Conservation (phyloP, 2,113 vertebrate genomes). For the Dipodomys spectabilis region DNA sequence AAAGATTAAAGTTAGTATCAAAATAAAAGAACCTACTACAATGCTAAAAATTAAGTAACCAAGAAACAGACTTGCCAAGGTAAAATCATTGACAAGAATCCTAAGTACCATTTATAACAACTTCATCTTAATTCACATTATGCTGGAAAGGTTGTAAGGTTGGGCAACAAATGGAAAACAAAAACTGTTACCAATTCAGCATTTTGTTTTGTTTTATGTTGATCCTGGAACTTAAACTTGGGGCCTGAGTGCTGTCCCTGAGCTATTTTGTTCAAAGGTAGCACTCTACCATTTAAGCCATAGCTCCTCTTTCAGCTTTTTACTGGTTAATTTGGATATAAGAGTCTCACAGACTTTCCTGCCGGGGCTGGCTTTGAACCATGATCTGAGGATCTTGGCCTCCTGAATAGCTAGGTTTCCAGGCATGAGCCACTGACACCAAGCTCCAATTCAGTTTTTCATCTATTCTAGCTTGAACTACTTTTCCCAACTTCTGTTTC, state of each 20-base stretch:
- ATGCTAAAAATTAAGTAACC: constrained; percentile 57
- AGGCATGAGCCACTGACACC: too few species aligned
- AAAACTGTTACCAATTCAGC: background rate
- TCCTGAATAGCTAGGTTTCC: too few species aligned
- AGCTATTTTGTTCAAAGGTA: too few species aligned
- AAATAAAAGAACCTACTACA: constrained; percentile 44
- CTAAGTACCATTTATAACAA: constrained; percentile 50
- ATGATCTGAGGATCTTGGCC: too few species aligned
- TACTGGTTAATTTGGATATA: too few species aligned
- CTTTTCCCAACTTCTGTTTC: constrained; percentile 26
- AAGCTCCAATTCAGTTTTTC: constrained; percentile 6
- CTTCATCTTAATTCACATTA: constrained; percentile 60
- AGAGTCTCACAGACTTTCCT: too few species aligned
- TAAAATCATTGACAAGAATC: constrained; percentile 64
- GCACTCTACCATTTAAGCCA: too few species aligned
- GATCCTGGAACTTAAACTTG: too few species aligned
- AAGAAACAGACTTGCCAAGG: constrained; percentile 60
- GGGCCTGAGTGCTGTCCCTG: too few species aligned
- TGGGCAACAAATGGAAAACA: constrained; percentile 63
- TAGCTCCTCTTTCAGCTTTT: too few species aligned
- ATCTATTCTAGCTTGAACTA: constrained; percentile 27
- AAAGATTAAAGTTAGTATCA: constrained; percentile 60
- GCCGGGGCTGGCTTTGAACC: too few species aligned
- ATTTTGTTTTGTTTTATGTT: too few species aligned
- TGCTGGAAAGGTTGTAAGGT: constrained; percentile 12